Percentiles rank a stretch among this genome's conserved stretches.
Evolutionary conservation across 1,140 invertebrate genomes (phyloP).

Genomic region (Lucilia cuprina): DNA sequence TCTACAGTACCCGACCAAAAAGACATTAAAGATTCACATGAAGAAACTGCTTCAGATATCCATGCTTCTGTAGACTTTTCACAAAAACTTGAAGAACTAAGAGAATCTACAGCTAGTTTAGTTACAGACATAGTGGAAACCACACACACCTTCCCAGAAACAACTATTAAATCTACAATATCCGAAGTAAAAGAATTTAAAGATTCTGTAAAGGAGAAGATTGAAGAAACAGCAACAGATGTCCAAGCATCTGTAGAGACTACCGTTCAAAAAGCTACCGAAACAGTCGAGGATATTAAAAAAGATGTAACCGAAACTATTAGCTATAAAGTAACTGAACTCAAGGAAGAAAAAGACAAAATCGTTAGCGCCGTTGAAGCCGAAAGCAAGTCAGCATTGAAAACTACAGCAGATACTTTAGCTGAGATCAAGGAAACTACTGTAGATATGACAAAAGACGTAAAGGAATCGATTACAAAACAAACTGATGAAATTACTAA

Average conservation of each 20-base stretch:
- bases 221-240: neutral
- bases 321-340: neutral
- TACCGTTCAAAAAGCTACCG: neutral
- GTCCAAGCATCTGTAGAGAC: neutral
- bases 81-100: constrained; percentile 4
- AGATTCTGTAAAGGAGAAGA: constrained; percentile 40
- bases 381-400: neutral
- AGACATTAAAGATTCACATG: constrained; percentile 39
- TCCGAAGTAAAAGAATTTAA: constrained; percentile 29
- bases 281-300: neutral
- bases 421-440: constrained; percentile 17
- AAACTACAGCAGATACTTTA: neutral
- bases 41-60: neutral
- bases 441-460: neutral
- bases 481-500: constrained; percentile 4
- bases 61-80: neutral
- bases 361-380: neutral
- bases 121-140: neutral
- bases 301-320: neutral
- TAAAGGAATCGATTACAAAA: neutral
- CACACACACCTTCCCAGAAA: neutral
- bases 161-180: neutral
- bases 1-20: neutral
- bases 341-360: neutral
- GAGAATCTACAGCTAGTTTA: neutral